Conservation (phyloP, 2,888 invertebrate genomes). For the Acronicta aceris region DNA sequence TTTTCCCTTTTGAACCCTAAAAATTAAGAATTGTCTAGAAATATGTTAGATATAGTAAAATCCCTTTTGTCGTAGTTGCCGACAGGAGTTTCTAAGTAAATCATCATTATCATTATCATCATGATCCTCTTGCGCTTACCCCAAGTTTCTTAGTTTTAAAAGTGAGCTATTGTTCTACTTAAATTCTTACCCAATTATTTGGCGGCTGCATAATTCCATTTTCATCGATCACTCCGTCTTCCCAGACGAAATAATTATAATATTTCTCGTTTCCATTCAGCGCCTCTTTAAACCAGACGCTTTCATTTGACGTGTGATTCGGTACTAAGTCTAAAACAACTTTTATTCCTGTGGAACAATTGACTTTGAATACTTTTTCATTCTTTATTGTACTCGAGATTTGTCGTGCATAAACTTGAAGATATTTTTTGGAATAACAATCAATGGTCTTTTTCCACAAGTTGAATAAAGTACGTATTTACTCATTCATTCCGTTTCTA, state of each 20-base stretch:
- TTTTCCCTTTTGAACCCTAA: too few relatives aligned
- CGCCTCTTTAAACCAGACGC: constrained; percentile 95
- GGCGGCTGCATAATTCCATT: constrained; percentile 89
- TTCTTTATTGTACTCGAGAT: constrained; percentile 7
- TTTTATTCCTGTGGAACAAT: constrained; percentile 80
- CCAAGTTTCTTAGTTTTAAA: too few relatives aligned
- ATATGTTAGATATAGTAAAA: too few relatives aligned
- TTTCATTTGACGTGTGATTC: constrained; percentile 94
- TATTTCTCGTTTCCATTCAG: constrained; percentile 90
- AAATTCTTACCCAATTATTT: constrained; percentile 91
- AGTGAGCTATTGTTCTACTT: constrained; percentile 6
- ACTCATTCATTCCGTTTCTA: constrained; percentile 11
- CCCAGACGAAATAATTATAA: constrained; percentile 93
- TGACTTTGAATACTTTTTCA: constrained; percentile 11
- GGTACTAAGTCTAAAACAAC: constrained; percentile 92
- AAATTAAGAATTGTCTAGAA: too few relatives aligned
- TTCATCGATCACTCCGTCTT: constrained; percentile 84
- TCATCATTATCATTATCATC: too few relatives aligned
- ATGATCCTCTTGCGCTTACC: too few relatives aligned
- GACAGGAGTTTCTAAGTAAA: too few relatives aligned
- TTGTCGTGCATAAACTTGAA: constrained; percentile 11
- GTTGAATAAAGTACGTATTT: constrained; percentile 22
- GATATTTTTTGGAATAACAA: constrained; percentile 10
- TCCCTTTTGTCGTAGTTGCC: too few relatives aligned
- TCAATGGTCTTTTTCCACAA: constrained; percentile 14